Evolutionary conservation across 2,888 invertebrate species (phyloP).

Genomic region (Megastigmus dorsalis): DNA sequence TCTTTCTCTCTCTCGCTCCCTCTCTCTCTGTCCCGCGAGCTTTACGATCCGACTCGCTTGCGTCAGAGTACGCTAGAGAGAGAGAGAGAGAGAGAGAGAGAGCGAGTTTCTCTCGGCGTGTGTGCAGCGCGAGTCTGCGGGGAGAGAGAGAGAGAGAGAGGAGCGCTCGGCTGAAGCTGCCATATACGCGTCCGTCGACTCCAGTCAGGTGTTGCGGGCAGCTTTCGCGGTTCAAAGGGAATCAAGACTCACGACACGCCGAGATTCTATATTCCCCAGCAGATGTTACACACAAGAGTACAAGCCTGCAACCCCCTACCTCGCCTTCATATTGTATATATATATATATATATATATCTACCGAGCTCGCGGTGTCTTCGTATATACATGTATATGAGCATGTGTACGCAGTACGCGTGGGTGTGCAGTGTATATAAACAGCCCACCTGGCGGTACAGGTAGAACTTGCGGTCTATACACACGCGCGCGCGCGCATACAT

Average conservation of each 20-base stretch:
- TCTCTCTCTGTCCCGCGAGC: slow-evolving; percentile 47
- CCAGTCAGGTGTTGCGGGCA: slow-evolving; percentile 71
- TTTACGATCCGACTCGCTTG: slow-evolving; percentile 46
- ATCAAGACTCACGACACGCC: slow-evolving; percentile 58
- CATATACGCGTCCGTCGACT: slow-evolving; percentile 65
- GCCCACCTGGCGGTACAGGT: slow-evolving; percentile 1
- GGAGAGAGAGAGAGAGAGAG: slow-evolving; percentile 43
- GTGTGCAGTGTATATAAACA: neutral
- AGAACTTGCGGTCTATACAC: too few species aligned
- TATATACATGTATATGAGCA: neutral
- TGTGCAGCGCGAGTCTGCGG: neutral
- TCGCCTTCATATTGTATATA: too few species aligned
- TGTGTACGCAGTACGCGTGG: too few species aligned
- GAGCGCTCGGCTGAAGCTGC: too few species aligned
- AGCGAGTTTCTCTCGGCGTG: neutral
- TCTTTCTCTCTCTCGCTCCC: slow-evolving; percentile 67
- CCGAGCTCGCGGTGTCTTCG: too few species aligned
- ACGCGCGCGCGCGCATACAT: too few species aligned
- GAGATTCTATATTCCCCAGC: slow-evolving; percentile 14
- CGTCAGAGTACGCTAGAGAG: too few species aligned
- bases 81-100: too few species aligned
- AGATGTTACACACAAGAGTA: neutral
- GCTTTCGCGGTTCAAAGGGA: slow-evolving; percentile 68
- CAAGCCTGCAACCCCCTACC: too few species aligned
- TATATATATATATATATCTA: neutral